A percentile compares a stretch with the other conserved stretches of the same genome.
These are phyloP conservation scores for Lutraria lutraria DNA, from an alignment of 2,888 invertebrate species.

Conservation along the genomic window DNA sequence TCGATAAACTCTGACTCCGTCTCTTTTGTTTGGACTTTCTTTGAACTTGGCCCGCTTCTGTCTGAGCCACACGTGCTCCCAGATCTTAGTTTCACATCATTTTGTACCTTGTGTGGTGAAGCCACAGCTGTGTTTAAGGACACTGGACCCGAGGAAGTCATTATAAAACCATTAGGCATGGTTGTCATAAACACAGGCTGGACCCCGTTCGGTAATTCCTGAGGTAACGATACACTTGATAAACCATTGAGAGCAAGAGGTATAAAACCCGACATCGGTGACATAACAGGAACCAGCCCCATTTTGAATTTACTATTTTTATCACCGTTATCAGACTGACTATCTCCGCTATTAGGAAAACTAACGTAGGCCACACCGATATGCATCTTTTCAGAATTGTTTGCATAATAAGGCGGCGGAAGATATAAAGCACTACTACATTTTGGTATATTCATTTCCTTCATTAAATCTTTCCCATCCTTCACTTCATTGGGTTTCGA, in stretches of 20 bases:
- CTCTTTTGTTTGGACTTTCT: conserved; percentile 56
- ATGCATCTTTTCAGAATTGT: conserved; percentile 52
- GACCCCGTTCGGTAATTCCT: conserved; percentile 37
- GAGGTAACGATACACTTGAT: conserved; percentile 28
- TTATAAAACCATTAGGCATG: conserved; percentile 66
- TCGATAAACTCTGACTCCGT: conserved; percentile 77
- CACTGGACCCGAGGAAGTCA: conserved; percentile 63
- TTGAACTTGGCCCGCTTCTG: conserved; percentile 15
- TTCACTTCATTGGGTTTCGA: background rate
- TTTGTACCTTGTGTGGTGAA: background rate
- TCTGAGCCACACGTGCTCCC: background rate
- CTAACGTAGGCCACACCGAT: conserved; percentile 72
- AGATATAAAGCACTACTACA: conserved; percentile 54
- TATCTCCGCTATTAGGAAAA: conserved; percentile 55
- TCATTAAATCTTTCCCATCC: background rate
- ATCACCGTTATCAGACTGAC: conserved; percentile 18
- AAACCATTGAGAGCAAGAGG: conserved; percentile 49
- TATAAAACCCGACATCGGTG: conserved; percentile 59
- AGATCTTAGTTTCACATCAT: background rate
- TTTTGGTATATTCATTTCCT: background rate
- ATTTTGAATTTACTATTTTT: conserved; percentile 63
- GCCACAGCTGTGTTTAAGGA: conserved; percentile 22
- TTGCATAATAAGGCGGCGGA: conserved; percentile 53
- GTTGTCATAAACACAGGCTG: conserved; percentile 68
- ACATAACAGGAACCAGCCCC: conserved; percentile 76